Evolutionary conservation across 2,797 vertebrate species (phyloP).

Genomic region (Anas acuta): DNA sequence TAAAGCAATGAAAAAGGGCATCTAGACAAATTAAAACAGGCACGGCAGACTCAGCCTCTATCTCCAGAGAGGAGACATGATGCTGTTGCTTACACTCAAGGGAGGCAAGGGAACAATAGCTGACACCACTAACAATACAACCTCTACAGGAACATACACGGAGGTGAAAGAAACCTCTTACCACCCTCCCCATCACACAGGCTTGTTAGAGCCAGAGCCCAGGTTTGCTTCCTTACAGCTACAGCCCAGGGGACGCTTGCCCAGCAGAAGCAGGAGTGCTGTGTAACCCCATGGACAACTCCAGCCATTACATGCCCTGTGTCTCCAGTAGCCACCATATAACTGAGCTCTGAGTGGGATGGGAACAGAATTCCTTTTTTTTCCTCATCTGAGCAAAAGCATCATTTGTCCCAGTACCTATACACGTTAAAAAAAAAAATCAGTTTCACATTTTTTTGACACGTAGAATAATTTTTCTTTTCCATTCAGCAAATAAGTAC

Average conservation of each 20-base stretch:
- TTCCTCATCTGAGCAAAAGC: neutral
- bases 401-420: neutral
- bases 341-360: neutral
- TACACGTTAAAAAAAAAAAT: neutral
- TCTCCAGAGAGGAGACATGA: neutral
- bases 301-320: rapidly evolving
- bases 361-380: neutral
- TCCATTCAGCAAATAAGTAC: neutral
- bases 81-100: neutral
- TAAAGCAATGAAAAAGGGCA: neutral
- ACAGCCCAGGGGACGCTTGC: neutral
- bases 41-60: neutral
- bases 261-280: neutral
- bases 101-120: neutral
- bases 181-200: neutral
- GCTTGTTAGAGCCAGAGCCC: neutral
- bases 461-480: neutral
- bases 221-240: neutral
- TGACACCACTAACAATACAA: neutral
- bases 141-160: rapidly evolving
- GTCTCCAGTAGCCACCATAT: neutral
- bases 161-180: neutral
- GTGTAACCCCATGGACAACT: rapidly evolving
- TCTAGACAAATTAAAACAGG: neutral
- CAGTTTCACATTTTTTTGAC: neutral